Percentiles rank a stretch among this genome's conserved stretches.
Evolutionary conservation across 2,888 invertebrate species (phyloP).

Genomic region (Macrostomum cliftonense): DNA sequence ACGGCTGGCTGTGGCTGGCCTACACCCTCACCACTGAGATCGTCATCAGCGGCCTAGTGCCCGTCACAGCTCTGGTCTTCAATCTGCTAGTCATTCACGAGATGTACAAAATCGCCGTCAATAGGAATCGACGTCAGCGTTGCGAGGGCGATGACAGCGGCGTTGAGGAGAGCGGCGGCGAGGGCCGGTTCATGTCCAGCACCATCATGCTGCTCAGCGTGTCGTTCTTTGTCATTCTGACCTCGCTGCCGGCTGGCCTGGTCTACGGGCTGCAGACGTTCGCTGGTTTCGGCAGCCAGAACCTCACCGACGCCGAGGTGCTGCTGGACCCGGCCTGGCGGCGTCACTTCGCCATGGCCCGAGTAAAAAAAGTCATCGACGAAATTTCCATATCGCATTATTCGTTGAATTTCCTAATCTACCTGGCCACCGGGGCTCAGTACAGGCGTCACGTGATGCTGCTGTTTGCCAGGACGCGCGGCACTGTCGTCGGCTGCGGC

Average conservation of each 20-base stretch:
- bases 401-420: slow-evolving; percentile 25
- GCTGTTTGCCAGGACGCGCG: too few relatives aligned
- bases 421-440: slow-evolving; percentile 19
- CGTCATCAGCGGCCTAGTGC: slow-evolving; percentile 26
- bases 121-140: too few relatives aligned
- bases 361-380: slow-evolving; percentile 7
- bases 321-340: slow-evolving; percentile 19
- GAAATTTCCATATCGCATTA: slow-evolving; percentile 22
- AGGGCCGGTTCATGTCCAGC: slow-evolving; percentile 21
- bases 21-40: slow-evolving; percentile 31
- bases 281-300: slow-evolving; percentile 19
- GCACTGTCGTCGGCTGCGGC: too few relatives aligned
- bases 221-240: slow-evolving; percentile 34
- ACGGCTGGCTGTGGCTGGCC: slow-evolving; percentile 9
- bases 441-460: too few relatives aligned
- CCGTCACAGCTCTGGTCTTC: slow-evolving; percentile 26
- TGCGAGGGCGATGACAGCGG: slow-evolving; percentile 12
- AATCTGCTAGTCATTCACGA: slow-evolving; percentile 31
- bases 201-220: slow-evolving; percentile 32
- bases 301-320: slow-evolving; percentile 17
- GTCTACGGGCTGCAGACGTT: slow-evolving; percentile 24
- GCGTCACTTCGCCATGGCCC: slow-evolving; percentile 16
- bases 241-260: slow-evolving; percentile 30
- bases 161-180: neutral
- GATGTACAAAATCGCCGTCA: slow-evolving; percentile 17